Evolutionary conservation across 2,888 invertebrate genomes (phyloP).

Genomic region (Eristalis pertinax): DNA sequence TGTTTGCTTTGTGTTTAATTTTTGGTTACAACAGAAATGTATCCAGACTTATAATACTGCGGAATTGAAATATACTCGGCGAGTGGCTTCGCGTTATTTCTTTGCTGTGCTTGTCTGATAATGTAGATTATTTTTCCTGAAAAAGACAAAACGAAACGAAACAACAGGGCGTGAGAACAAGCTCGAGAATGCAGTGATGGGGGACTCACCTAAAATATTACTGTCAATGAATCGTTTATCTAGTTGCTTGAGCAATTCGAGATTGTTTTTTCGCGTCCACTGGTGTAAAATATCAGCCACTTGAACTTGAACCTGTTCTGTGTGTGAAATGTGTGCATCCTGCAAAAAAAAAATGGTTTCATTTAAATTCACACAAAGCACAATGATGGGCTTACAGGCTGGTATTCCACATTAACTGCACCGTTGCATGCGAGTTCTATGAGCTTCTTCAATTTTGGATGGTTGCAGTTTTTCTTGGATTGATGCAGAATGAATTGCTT

Average conservation of each 20-base stretch:
- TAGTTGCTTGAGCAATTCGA: conserved; percentile 77
- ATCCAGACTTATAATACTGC: conserved; percentile 81
- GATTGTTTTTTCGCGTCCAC: conserved; percentile 79
- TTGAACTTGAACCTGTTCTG: conserved; percentile 77
- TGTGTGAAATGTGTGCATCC: conserved; percentile 73
- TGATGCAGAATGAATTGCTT: conserved; percentile 78
- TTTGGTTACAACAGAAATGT: conserved; percentile 79
- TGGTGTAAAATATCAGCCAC: conserved; percentile 78
- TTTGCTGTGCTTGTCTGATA: conserved; percentile 78
- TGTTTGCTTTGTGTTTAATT: conserved; percentile 74
- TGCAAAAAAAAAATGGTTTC: conserved; percentile 33
- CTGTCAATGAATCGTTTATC: conserved; percentile 78
- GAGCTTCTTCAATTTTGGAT: conserved; percentile 78
- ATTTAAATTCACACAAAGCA: neutral
- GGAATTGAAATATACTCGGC: conserved; percentile 80
- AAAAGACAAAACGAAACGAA: neutral
- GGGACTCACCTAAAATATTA: conserved; percentile 79
- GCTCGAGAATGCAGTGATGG: neutral
- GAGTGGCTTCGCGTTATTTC: conserved; percentile 73
- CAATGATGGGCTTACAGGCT: conserved; percentile 74
- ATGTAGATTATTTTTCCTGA: conserved; percentile 80
- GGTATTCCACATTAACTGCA: conserved; percentile 78
- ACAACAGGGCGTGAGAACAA: neutral
- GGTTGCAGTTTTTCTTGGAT: conserved; percentile 79
- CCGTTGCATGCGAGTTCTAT: conserved; percentile 77